Base-by-base conservation (phyloP, 2,888 invertebrate species). In the Orgyia antiqua region DNA sequence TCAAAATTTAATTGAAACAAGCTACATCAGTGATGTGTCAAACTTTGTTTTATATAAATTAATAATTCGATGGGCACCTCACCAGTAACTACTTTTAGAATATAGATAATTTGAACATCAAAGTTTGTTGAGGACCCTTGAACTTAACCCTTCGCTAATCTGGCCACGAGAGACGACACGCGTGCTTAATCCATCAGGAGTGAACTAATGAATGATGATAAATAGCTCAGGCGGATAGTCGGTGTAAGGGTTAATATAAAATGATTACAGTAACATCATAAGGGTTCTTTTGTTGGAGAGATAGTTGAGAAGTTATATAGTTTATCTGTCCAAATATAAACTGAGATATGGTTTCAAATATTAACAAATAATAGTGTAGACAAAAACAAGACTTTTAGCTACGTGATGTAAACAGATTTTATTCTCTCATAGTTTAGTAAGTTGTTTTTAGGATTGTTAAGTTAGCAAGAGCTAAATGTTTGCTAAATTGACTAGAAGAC, bases 191-290 rank as follows among this genome's bases (percentile, higher is more conserved):
- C 55, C 55, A 49, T 56, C 45, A 48, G 40, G 49, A 51, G 46
- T 45, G 42, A 40, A 45, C 65, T 79, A 80, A 80, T 84, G 68
- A 79, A 83, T 75, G 77, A 80, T 79, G 79, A 82, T 79, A 72
- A 79, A 82, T 82, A 68, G 75, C 64, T 57, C 54, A 63, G 65
- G 62, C 65, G 59, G 58, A 46, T 39, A 34, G 31, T 21, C 35
- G 23, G 34, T 27, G 35, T 23, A 45, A 28, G 47, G 45, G 39
- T 45, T 46, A 27, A 12, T 27, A 24, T 12, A 25, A 21, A 37
- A 41, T 44, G 26, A 36, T 42, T 43, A 29, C 23, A 29, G 32
- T 35, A 10, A 10, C 4, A 23, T 2, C 6, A 11, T 12, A n/a
- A 11, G n/a, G 8, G 26, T 23, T 23, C 26, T 34, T 20, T 29